Base-by-base conservation (phyloP, 2,888 invertebrate genomes). In the Heterodera filipjevi region DNA sequence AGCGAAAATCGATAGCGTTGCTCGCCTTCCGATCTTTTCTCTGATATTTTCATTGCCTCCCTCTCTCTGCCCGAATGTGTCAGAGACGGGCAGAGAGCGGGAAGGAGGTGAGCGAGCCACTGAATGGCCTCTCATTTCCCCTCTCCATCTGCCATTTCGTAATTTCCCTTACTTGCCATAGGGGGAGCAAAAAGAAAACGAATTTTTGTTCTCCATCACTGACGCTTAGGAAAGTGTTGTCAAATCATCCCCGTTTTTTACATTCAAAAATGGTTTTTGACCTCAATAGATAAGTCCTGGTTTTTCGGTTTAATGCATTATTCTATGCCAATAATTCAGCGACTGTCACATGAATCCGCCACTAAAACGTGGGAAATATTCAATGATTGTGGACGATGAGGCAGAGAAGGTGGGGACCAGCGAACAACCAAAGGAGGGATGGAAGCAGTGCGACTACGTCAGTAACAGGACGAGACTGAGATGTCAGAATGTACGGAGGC, bases 361-460 rank as follows among this genome's bases (percentile, higher is more conserved):
- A 19, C 49, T 14, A 49, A 19, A 19, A 49, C 49, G 49, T 14
- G 49, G 49, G 19, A 49, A 59, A 27, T 30, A 59, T n/a, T 59
- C 27, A 59, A 59, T 59, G 49, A 49, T 59, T 59, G n/a, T 59
- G 6, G 27, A 59, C 19, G 59, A 27, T 59, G 27, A 59, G 3
- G 59, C 27, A 59, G 27, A 27, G 12, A 22, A n/a, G 27, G 59
- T 59, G 6, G 59, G 59, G 6, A 59, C 59, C 8, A 59, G 59
- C 12, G 59, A 27, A 22, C 59, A 10, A 27, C 59, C 12, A 8
- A 59, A 59, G 27, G 59, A 59, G 10, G 59, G 59, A 12, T 59
- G 59, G 27, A 75, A 77, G n/a, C 76, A 70, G n/a, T 79, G 79
- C 66, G 78, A 79, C 16, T 79, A 79, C 53, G 66, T 79, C 33